A percentile compares a stretch with the other conserved stretches of the same genome.
Evolutionary conservation across 2,113 vertebrate genomes (phyloP).

Genomic region (Monopterus albus): DNA sequence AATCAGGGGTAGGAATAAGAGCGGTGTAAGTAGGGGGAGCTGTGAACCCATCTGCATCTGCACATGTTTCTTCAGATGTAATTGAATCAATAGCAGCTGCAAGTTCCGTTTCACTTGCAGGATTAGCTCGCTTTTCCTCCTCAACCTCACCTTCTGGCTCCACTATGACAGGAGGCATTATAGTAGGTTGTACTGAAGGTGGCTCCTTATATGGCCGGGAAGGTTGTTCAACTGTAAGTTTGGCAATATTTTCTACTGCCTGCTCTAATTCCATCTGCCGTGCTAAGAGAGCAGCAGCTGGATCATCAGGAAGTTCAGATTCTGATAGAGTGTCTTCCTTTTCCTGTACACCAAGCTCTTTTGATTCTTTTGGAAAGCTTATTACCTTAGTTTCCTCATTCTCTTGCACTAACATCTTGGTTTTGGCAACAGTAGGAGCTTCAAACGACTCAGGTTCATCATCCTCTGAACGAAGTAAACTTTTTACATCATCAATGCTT

Average conservation of each 20-base stretch:
- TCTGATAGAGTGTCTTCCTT: conserved; percentile 82
- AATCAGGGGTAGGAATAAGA: conserved; percentile 82
- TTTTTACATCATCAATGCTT: conserved; percentile 85
- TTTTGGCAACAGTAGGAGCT: conserved; percentile 68
- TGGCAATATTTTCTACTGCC: conserved; percentile 96
- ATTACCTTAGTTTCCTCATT: conserved; percentile 76
- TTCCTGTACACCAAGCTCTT: conserved; percentile 76
- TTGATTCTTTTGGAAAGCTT: conserved; percentile 75
- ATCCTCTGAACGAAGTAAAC: conserved; percentile 78
- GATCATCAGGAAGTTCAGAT: conserved; percentile 79
- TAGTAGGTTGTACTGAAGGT: conserved; percentile 72
- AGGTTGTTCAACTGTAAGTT: conserved; percentile 86
- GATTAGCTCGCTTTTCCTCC: conserved; percentile 89
- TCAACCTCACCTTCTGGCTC: conserved; percentile 81
- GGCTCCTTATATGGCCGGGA: conserved; percentile 86
- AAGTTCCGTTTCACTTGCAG: conserved; percentile 94
- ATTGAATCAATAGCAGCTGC: conserved; percentile 98
- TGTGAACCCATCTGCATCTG: conserved; percentile 88
- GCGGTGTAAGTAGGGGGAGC: conserved; percentile 80
- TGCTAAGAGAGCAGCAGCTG: conserved; percentile 85
- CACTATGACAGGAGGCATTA: conserved; percentile 75
- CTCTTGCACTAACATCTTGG: conserved; percentile 62
- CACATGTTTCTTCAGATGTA: conserved; percentile 89
- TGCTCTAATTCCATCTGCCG: conserved; percentile 94
- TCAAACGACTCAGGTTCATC: conserved; percentile 79